Evolutionary conservation across 2,113 vertebrate species (phyloP), one percentile per base, ranked within the genome.

Genomic region (Phainopepla nitens): DNA sequence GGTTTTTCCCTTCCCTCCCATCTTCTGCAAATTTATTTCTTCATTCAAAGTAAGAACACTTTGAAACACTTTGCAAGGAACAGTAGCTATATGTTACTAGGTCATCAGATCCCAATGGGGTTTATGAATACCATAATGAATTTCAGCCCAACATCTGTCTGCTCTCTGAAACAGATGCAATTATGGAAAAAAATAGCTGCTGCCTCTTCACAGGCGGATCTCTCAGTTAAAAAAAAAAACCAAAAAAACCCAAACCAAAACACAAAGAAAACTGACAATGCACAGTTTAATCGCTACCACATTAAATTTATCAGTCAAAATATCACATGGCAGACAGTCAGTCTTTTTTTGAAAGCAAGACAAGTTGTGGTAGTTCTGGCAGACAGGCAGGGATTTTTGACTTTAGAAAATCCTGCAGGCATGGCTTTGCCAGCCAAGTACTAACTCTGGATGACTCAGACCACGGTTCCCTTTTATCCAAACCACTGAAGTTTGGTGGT

Each of bases 111-210:
- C 94, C 92, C 93, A 60, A 6, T 24, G 76, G 93, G 57, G 29
- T 86, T 96, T 89, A 73, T 83, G 94, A 96, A 94, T 86, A 90
- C 76, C 68, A 2, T 92, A 90, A 96, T 95, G 96, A 96, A 95
- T 94, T 96, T 97, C 95, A 93, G 93, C 56, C 82, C 85, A 97
- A 88, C 90, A 96, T 96, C 94, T 96, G 94, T 83, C 94, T 93
- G 82, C 88, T 96, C 92, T 90, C 86, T 81, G 94, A 92, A 95
- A 92, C 92, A 96, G 85, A 95, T 84, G 86, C 88, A 96, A 83
- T 93, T 96, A 94, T 61, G 45, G 75, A 53, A 71, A 88, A 82
- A 94, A 92, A 95, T 77, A 81, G 69, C 93, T 95, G 82, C 92
- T 93, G 79, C 86, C 44, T 94, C 85, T 93, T 93, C 65, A 60